phyloP scores from a whole-genome alignment of 2,888 invertebrate genomes.

The Monochamus alternatus region DNA sequence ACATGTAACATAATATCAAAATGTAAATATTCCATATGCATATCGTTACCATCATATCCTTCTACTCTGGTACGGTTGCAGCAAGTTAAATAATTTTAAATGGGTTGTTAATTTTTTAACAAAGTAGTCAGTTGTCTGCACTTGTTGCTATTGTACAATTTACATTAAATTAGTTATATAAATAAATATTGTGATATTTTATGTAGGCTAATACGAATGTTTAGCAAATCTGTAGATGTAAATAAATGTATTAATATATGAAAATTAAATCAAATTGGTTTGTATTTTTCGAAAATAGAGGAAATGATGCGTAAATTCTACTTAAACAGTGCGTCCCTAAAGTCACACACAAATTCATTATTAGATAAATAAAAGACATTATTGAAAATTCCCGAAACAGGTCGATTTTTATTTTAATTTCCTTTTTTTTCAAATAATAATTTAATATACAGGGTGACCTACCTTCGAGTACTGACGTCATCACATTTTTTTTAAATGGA shows the following conservation, averaged over 20 bases:
- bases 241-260: constrained; percentile 49
- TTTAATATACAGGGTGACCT: no score
- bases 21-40: constrained; percentile 49
- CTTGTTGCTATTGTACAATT: constrained; percentile 56
- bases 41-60: constrained; percentile 56
- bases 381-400: no score
- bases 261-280: background rate
- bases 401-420: no score
- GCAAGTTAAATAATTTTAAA: constrained; percentile 40
- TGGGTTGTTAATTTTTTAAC: constrained; percentile 46
- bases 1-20: constrained; percentile 40
- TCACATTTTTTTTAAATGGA: no score
- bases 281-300: background rate
- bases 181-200: constrained; percentile 70
- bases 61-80: constrained; percentile 44
- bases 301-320: no score
- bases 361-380: no score
- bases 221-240: constrained; percentile 51
- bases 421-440: no score
- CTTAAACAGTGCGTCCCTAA: no score
- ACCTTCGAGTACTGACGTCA: no score
- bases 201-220: constrained; percentile 65
- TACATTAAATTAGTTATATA: constrained; percentile 61
- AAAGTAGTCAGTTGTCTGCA: constrained; percentile 47
- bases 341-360: no score